Conservation (phyloP, 1,140 invertebrate genomes). For the Melanaphis sacchari region DNA sequence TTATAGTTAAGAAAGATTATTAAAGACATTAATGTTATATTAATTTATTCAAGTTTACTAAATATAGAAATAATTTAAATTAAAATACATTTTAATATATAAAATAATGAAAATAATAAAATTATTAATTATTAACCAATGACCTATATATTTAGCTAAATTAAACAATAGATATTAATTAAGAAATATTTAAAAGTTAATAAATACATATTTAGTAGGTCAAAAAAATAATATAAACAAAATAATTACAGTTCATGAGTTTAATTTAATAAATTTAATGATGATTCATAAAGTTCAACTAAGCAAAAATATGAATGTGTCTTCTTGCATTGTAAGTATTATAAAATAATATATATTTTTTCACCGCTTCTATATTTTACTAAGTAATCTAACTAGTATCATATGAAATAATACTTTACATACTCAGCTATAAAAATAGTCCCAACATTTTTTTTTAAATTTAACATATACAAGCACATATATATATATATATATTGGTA, state of each 20-base stretch:
- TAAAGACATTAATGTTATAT: neutral
- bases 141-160: neutral
- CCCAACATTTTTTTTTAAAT: neutral
- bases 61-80: neutral
- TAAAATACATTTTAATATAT: neutral
- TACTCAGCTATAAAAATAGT: neutral
- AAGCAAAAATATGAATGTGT: neutral
- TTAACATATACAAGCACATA: neutral
- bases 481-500: neutral
- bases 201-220: neutral
- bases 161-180: neutral
- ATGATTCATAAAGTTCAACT: neutral
- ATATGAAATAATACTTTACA: neutral
- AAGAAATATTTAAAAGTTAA: neutral
- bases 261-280: neutral
- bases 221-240: conserved; percentile 2
- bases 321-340: neutral
- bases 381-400: neutral
- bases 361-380: neutral
- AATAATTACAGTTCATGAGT: conserved; percentile 35
- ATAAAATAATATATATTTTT: neutral
- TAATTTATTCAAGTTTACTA: neutral
- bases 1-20: neutral
- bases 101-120: neutral
- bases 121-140: neutral